A percentile compares a stretch with the other conserved stretches of the same genome.
Conservation (phyloP, 2,113 vertebrate species). For the Neolamprologus caudopunctatus region DNA sequence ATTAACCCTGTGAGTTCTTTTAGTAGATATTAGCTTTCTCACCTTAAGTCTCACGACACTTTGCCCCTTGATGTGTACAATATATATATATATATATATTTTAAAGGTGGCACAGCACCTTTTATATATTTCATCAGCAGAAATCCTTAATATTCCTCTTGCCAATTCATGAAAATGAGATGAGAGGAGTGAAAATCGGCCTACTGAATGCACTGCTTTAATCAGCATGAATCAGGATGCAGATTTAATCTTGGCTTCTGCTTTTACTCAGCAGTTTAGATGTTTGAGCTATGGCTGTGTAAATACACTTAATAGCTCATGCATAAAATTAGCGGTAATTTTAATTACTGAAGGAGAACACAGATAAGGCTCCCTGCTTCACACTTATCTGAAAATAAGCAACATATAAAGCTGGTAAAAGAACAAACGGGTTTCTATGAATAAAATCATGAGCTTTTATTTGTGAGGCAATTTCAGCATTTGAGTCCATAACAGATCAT, state of each 20-base stretch:
- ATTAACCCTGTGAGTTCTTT: neutral
- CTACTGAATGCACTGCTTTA: slow-evolving; percentile 34
- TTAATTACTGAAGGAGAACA: neutral
- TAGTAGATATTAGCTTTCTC: neutral
- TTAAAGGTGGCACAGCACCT: neutral
- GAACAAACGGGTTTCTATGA: neutral
- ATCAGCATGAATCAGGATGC: slow-evolving; percentile 44
- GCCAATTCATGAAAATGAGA: slow-evolving; percentile 18
- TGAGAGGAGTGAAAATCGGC: slow-evolving; percentile 44
- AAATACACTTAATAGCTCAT: neutral
- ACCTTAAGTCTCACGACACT: neutral
- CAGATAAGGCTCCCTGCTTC: neutral
- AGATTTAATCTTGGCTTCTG: slow-evolving; percentile 40
- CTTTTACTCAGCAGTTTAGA: slow-evolving; percentile 2
- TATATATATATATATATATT: neutral
- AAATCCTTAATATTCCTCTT: slow-evolving; percentile 14
- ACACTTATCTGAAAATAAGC: neutral
- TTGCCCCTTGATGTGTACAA: neutral
- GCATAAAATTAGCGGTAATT: neutral
- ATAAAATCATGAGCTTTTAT: slow-evolving; percentile 5
- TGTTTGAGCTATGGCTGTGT: neutral
- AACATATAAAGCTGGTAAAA: neutral
- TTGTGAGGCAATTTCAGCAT: neutral
- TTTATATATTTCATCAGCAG: slow-evolving; percentile 6
- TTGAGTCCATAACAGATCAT: neutral